Percentiles rank a stretch among this genome's conserved stretches.
These are phyloP conservation scores for Mormyrops boulengeri DNA, from an alignment of 2,797 vertebrate genomes.

Conservation along the genomic window DNA sequence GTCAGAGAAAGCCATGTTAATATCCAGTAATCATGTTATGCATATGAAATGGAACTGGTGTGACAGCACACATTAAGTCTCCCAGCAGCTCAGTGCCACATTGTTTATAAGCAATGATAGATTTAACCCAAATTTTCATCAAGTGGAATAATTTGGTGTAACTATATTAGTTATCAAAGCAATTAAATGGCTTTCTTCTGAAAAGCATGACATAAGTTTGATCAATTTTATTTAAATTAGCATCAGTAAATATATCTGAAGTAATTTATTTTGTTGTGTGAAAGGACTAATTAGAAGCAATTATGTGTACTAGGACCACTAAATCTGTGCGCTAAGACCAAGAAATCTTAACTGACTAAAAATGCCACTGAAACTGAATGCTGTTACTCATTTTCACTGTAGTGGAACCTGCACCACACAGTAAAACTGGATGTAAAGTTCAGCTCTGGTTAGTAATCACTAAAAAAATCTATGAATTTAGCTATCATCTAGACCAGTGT, in stretches of 20 bases:
- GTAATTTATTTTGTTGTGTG: not conserved
- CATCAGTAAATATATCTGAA: slow-evolving; percentile 17
- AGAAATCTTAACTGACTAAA: not conserved
- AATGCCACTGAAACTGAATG: not conserved
- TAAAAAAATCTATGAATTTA: not conserved
- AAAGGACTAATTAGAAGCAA: not conserved
- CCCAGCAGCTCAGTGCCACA: not conserved
- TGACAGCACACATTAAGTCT: slow-evolving; percentile 19
- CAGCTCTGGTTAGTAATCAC: not conserved
- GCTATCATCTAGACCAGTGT: not conserved
- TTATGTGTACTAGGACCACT: not conserved
- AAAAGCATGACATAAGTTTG: not conserved
- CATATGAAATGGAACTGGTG: slow-evolving; percentile 25
- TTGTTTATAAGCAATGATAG: slow-evolving; percentile 22
- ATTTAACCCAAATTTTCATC: slow-evolving; percentile 22
- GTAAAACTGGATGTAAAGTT: not conserved
- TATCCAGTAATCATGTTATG: slow-evolving; percentile 27
- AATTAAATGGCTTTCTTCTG: not conserved
- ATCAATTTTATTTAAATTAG: slow-evolving; percentile 17
- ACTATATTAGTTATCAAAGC: slow-evolving; percentile 11
- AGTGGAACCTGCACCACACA: not conserved
- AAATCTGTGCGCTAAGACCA: not conserved
- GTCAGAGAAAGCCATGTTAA: slow-evolving; percentile 21
- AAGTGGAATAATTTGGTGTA: slow-evolving; percentile 9
- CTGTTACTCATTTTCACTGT: not conserved